Percentiles rank a stretch among this genome's conserved stretches.
Conservation (phyloP, 2,113 vertebrate species). For the Tringa solitaria region DNA sequence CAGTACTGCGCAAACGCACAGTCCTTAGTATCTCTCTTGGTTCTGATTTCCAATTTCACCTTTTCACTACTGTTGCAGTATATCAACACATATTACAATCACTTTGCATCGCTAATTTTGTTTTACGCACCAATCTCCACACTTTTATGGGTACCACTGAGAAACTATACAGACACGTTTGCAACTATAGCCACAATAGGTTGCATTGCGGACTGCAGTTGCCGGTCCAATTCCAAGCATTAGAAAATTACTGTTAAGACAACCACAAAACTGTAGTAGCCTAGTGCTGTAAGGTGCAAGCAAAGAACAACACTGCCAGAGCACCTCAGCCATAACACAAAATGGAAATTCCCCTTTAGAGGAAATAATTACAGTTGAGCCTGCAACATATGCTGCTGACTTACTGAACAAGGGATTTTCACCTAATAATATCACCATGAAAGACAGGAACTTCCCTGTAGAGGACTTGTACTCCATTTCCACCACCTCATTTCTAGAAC, state of each 20-base stretch:
- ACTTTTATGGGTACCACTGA: background rate
- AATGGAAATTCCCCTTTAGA: accelerated
- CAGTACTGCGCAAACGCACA: background rate
- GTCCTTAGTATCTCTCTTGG: accelerated
- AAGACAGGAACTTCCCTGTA: background rate
- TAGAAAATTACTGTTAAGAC: background rate
- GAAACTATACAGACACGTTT: accelerated
- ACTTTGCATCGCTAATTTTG: background rate
- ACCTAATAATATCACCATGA: background rate
- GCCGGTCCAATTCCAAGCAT: background rate
- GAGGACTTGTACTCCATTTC: background rate
- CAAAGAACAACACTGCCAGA: background rate
- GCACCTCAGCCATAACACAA: background rate
- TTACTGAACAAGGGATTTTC: background rate
- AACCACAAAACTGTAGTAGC: accelerated
- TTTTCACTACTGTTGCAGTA: too few relatives aligned
- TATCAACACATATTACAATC: too few relatives aligned
- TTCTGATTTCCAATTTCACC: background rate
- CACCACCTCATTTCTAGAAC: background rate
- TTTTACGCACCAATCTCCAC: background rate
- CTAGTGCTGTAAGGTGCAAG: background rate
- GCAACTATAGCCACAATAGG: background rate
- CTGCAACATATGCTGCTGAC: accelerated
- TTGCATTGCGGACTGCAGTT: accelerated
- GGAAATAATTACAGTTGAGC: too few relatives aligned